Evolutionary conservation across 2,113 vertebrate genomes (phyloP).

Genomic region (Gadus chalcogrammus): DNA sequence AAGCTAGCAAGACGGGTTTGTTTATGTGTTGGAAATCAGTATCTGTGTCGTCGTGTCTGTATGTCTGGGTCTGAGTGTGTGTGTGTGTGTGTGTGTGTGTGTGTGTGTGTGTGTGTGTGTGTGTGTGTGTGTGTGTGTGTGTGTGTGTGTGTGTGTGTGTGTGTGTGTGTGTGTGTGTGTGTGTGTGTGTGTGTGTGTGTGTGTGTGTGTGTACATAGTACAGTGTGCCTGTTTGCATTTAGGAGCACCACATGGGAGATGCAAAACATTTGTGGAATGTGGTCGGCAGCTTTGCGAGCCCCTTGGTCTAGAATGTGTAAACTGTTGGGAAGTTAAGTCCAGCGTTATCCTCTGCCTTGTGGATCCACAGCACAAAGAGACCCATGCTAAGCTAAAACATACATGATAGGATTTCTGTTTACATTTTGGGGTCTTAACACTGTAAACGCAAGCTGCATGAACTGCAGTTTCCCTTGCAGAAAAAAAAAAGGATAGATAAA

Average conservation of each 20-base stretch:
- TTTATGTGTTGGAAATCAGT: conserved; percentile 30
- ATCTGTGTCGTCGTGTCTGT: too few relatives aligned
- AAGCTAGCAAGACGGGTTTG: conserved; percentile 21
- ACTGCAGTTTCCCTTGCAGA: too few relatives aligned
- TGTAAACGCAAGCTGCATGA: background rate
- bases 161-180: too few relatives aligned
- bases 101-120: too few relatives aligned
- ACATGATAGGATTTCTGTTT: conserved; percentile 36
- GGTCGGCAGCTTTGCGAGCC: conserved; percentile 40
- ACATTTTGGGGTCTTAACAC: conserved; percentile 17
- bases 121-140: conserved; percentile 12
- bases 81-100: too few relatives aligned
- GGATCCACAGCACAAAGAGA: conserved; percentile 39
- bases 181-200: too few relatives aligned
- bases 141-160: conserved; percentile 7
- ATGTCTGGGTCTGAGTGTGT: too few relatives aligned
- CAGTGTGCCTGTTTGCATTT: conserved; percentile 44
- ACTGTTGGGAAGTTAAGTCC: conserved; percentile 33
- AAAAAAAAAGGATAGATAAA: too few relatives aligned
- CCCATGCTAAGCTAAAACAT: conserved; percentile 29
- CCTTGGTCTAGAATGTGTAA: conserved; percentile 41
- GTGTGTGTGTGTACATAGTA: conserved; percentile 27
- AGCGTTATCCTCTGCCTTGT: conserved; percentile 21
- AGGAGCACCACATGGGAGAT: conserved; percentile 52
- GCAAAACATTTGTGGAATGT: conserved; percentile 61